Evolutionary conservation across 2,888 invertebrate species (phyloP).

Genomic region (Cephus nigrinus): DNA sequence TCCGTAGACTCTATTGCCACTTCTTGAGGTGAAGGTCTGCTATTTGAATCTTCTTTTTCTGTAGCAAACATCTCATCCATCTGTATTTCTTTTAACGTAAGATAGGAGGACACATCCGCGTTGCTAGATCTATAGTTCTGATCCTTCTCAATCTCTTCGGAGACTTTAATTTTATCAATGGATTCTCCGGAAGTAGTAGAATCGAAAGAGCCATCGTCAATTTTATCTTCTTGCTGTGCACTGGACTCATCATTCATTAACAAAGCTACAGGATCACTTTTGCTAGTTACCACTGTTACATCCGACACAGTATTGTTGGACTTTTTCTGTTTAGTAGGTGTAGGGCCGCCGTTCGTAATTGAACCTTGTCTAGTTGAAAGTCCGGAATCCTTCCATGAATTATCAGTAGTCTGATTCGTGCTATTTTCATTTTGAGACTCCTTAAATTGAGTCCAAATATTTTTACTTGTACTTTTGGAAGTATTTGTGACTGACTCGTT

Average conservation of each 20-base stretch:
- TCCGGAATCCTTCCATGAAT: neutral
- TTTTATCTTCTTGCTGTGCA: neutral
- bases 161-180: neutral
- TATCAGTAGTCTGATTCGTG: neutral
- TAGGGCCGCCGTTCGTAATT: constrained; percentile 17
- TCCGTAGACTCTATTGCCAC: neutral
- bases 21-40: neutral
- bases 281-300: neutral
- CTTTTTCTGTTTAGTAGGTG: constrained; percentile 28
- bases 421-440: constrained; percentile 19
- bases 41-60: neutral
- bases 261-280: neutral
- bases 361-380: neutral
- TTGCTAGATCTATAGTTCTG: neutral
- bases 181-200: neutral
- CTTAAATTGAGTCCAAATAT: constrained; percentile 21
- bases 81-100: constrained; percentile 21
- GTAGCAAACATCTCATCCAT: neutral
- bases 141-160: neutral
- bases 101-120: constrained; percentile 11
- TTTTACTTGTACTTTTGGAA: neutral
- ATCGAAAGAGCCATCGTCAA: neutral
- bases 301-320: neutral
- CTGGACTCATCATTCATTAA: neutral
- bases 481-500: neutral